Evolutionary conservation across 2,797 vertebrate genomes (phyloP).

Genomic region (Xenentodon cancila): DNA sequence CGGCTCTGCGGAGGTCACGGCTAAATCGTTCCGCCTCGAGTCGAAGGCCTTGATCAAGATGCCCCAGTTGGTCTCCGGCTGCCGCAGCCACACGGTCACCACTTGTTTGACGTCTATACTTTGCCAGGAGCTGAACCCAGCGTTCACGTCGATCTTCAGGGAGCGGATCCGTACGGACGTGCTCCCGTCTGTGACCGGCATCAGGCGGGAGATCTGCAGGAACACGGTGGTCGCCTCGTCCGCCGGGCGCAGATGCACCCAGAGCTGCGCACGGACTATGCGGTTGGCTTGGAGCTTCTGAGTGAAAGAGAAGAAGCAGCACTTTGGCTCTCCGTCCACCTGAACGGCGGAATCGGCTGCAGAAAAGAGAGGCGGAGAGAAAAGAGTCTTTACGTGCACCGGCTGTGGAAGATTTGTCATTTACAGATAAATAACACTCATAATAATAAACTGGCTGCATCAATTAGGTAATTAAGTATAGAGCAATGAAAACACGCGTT

Average conservation of each 20-base stretch:
- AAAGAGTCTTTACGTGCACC: too few species aligned
- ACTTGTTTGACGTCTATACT: constrained; percentile 98
- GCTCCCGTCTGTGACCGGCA: constrained; percentile 89
- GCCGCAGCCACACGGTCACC: constrained; percentile 94
- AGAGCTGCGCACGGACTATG: constrained; percentile 93
- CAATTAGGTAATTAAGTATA: too few species aligned
- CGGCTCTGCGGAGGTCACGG: constrained; percentile 89
- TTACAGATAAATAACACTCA: too few species aligned
- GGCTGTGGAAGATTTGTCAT: too few species aligned
- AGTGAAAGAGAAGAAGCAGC: constrained; percentile 96
- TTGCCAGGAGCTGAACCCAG: constrained; percentile 94
- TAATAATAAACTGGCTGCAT: too few species aligned
- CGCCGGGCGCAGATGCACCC: constrained; percentile 92
- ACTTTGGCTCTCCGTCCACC: constrained; percentile 89
- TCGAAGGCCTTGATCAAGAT: constrained; percentile 98
- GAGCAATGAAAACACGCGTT: too few species aligned
- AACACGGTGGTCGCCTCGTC: constrained; percentile 91
- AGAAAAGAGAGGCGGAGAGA: constrained; percentile 36
- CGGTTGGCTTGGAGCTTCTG: constrained; percentile 93
- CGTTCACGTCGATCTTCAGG: constrained; percentile 94
- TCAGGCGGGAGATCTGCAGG: constrained; percentile 96
- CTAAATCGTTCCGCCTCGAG: constrained; percentile 90
- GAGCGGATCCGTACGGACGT: constrained; percentile 94
- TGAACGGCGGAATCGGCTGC: constrained; percentile 90
- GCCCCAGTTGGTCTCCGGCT: constrained; percentile 98